phyloP scores from a whole-genome alignment of 1,140 invertebrate species.

The Microplitis mediator region DNA sequence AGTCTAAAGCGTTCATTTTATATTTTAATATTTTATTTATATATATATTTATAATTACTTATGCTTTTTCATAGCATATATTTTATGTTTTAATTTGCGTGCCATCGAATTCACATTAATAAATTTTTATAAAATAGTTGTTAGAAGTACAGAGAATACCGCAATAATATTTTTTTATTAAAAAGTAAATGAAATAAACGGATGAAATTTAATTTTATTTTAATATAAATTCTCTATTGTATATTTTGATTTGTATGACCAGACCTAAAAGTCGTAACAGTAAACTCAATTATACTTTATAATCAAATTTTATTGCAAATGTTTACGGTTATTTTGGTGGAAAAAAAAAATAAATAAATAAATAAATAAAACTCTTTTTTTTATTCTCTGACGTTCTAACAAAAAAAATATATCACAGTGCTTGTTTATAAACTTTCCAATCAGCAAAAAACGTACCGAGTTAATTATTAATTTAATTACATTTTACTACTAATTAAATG shows the following conservation, averaged over 20 bases:
- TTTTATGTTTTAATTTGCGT: background rate
- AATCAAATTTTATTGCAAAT: background rate
- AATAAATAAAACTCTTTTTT: background rate
- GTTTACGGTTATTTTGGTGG: background rate
- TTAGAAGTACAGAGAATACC: background rate
- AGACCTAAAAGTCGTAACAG: background rate
- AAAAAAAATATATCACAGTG: constrained; percentile 31
- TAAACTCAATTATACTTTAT: background rate
- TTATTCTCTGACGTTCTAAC: constrained; percentile 23
- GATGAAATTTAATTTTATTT: too few relatives aligned
- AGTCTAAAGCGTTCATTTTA: background rate
- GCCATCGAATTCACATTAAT: background rate
- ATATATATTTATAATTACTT: background rate
- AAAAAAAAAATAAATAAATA: background rate
- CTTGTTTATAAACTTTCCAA: constrained; percentile 19
- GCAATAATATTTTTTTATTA: too few relatives aligned
- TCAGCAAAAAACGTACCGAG: background rate
- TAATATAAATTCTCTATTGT: too few relatives aligned
- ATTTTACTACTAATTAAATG: constrained; percentile 20
- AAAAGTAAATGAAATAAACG: too few relatives aligned
- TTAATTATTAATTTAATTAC: background rate
- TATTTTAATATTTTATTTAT: background rate
- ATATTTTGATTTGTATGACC: too few relatives aligned
- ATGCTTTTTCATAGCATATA: background rate
- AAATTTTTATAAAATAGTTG: background rate